Evolutionary conservation across 2,888 invertebrate species (phyloP).

Genomic region (Dasysyrphus tricinctus): DNA sequence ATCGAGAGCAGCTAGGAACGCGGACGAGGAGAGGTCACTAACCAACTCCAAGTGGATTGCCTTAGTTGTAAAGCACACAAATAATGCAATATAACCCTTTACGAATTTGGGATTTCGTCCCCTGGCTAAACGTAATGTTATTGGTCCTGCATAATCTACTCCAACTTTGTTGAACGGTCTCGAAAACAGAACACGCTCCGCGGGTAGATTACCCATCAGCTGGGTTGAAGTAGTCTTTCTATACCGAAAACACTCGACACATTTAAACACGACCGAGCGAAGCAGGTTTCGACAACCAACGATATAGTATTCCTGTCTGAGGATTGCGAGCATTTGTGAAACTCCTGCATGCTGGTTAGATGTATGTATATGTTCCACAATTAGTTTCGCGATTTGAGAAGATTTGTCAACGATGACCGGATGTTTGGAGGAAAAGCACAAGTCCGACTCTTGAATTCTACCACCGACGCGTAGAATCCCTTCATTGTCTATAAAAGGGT

Average conservation of each 20-base stretch:
- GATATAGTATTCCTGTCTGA: conserved; percentile 14
- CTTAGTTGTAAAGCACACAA: conserved; percentile 25
- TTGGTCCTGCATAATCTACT: conserved; percentile 11
- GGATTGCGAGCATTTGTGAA: background rate
- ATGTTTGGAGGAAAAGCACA: too few relatives aligned
- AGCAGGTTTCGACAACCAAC: conserved; percentile 9
- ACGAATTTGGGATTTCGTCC: conserved; percentile 24
- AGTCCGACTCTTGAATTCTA: too few relatives aligned
- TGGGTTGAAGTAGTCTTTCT: background rate
- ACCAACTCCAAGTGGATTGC: conserved; percentile 1
- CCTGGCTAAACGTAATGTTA: background rate
- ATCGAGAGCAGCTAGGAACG: background rate
- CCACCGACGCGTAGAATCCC: too few relatives aligned
- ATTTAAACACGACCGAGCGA: background rate
- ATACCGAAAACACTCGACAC: conserved; percentile 2
- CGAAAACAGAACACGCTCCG: conserved; percentile 4
- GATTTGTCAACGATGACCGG: background rate
- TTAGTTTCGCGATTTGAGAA: background rate
- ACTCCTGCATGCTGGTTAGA: background rate
- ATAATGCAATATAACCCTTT: background rate
- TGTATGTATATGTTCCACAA: background rate
- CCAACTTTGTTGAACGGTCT: conserved; percentile 8
- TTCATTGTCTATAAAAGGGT: too few relatives aligned
- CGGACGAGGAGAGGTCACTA: conserved; percentile 20
- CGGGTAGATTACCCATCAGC: background rate